A percentile compares a stretch with the other conserved stretches of the same genome.
Evolutionary conservation across 2,113 vertebrate genomes (phyloP).

Genomic region (Azemiops feae): DNA sequence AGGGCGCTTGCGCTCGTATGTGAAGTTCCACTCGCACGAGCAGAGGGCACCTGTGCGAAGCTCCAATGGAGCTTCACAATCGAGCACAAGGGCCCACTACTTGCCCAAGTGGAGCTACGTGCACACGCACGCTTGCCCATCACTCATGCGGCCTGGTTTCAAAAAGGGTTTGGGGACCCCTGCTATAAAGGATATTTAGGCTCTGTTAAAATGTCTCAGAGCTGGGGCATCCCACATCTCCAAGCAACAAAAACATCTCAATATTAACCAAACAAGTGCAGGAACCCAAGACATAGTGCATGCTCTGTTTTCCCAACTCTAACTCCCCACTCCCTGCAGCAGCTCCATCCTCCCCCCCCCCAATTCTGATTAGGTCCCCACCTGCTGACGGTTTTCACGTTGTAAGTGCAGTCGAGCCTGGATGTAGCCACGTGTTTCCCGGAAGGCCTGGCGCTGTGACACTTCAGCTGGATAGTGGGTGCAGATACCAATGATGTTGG

Average conservation of each 20-base stretch:
- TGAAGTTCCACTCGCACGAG: background rate
- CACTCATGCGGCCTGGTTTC: background rate
- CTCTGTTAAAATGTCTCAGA: background rate
- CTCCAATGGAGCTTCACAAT: background rate
- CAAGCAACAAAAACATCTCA: background rate
- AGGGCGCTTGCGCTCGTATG: background rate
- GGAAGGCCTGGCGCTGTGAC: conserved; percentile 95
- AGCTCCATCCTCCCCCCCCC: background rate
- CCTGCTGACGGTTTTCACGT: conserved; percentile 95
- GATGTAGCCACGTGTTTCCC: conserved; percentile 95
- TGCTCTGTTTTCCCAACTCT: background rate
- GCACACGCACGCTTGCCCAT: background rate
- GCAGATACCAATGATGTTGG: conserved; percentile 93
- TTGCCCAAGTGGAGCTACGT: background rate
- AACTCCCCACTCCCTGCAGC: background rate
- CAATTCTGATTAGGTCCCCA: conserved; percentile 30
- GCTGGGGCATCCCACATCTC: too few relatives aligned
- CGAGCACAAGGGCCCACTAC: background rate
- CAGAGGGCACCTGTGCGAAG: background rate
- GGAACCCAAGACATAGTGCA: background rate
- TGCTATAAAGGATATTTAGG: background rate
- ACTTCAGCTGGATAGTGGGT: conserved; percentile 96
- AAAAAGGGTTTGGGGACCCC: background rate
- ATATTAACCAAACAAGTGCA: background rate
- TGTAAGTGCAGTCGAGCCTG: conserved; percentile 92